Conservation (phyloP, 2,113 vertebrate species). For the Apaloderma vittatum region DNA sequence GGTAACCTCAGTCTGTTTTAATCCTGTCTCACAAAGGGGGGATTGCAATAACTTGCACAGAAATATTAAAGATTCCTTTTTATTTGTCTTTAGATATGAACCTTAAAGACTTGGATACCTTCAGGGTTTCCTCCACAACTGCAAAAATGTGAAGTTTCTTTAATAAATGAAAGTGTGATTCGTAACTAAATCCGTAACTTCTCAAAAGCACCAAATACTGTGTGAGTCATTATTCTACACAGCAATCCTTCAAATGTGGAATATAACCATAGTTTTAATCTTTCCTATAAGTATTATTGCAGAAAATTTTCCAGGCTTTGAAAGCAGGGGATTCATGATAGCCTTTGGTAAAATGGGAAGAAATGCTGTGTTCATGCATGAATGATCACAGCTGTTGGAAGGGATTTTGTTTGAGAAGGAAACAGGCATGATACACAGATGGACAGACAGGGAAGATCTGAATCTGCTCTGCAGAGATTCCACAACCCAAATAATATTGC, state of each 20-base stretch:
- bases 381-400: constrained; percentile 1
- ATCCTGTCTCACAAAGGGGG: background rate
- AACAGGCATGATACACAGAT: background rate
- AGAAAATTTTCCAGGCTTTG: background rate
- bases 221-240: background rate
- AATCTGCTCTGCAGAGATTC: background rate
- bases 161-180: background rate
- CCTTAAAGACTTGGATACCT: background rate
- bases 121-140: background rate
- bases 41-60: constrained; percentile 18
- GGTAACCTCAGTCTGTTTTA: background rate
- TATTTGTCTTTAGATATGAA: constrained; percentile 23
- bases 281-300: background rate
- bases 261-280: background rate
- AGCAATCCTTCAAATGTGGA: background rate
- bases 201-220: background rate
- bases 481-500: background rate
- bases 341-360: background rate
- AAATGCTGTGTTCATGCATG: background rate
- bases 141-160: background rate
- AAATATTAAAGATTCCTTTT: constrained; percentile 31
- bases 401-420: background rate
- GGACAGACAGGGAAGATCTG: background rate
- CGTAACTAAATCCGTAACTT: background rate
- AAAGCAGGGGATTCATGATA: background rate